Evolutionary conservation across 2,888 invertebrate genomes (phyloP).

Genomic region (Ischnus inquisitorius): DNA sequence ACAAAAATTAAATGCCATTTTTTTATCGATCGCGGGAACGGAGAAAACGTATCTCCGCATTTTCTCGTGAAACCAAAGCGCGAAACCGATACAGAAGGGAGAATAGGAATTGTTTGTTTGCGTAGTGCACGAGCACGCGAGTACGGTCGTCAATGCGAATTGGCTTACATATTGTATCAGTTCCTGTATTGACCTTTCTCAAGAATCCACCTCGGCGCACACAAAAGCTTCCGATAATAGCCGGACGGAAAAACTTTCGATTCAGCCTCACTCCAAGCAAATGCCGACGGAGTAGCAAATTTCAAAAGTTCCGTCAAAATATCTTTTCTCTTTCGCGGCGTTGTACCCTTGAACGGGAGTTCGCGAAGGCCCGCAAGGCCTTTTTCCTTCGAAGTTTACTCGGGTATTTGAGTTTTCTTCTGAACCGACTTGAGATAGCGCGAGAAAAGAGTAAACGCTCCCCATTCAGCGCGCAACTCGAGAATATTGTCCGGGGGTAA

Average conservation of each 20-base stretch:
- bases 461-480: not conserved
- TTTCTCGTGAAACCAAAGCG: too few relatives aligned
- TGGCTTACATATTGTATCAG: not conserved
- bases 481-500: constrained; percentile 45
- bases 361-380: constrained; percentile 19
- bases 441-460: constrained; percentile 23
- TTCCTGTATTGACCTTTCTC: constrained; percentile 19
- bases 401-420: constrained; percentile 37
- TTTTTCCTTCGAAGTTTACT: constrained; percentile 16
- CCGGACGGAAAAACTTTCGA: constrained; percentile 18
- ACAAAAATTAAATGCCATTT: not conserved
- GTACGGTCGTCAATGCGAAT: not conserved
- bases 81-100: not conserved
- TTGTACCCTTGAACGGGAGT: not conserved
- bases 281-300: not conserved
- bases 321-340: constrained; percentile 19
- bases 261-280: not conserved
- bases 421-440: not conserved
- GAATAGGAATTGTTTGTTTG: not conserved
- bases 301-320: constrained; percentile 29
- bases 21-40: not conserved
- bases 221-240: constrained; percentile 9
- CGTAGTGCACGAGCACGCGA: not conserved
- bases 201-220: not conserved
- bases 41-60: not conserved